A percentile compares a stretch with the other conserved stretches of the same genome.
Evolutionary conservation across 1,140 invertebrate genomes (phyloP).

Genomic region (Eriosoma lanigerum): DNA sequence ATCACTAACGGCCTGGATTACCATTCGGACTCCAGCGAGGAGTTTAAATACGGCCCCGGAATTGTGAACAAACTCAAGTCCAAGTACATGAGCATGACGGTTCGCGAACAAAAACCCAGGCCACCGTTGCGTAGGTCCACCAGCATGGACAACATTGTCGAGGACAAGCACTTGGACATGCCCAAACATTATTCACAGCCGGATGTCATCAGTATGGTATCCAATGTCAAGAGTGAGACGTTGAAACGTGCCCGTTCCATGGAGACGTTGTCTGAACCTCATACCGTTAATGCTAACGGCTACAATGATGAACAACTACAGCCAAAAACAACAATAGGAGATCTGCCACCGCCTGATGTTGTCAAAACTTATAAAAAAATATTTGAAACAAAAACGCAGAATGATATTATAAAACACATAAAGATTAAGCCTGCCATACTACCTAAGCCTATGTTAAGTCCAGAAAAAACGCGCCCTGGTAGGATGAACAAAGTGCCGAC

Average conservation of each 20-base stretch:
- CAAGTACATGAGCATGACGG: slow-evolving; percentile 78
- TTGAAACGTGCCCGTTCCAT: slow-evolving; percentile 83
- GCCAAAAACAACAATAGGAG: slow-evolving; percentile 66
- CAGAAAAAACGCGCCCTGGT: slow-evolving; percentile 12
- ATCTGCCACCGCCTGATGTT: slow-evolving; percentile 80
- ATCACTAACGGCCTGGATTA: slow-evolving; percentile 58
- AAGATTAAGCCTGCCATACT: slow-evolving; percentile 49
- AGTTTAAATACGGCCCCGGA: slow-evolving; percentile 85
- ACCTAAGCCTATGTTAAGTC: slow-evolving; percentile 36
- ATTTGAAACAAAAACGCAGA: slow-evolving; percentile 65
- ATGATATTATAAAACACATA: slow-evolving; percentile 14
- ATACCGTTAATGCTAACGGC: slow-evolving; percentile 54
- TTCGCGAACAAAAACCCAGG: slow-evolving; percentile 62
- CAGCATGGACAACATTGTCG: slow-evolving; percentile 80
- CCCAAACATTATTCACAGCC: slow-evolving; percentile 10
- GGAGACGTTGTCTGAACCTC: slow-evolving; percentile 72
- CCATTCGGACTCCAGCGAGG: slow-evolving; percentile 68
- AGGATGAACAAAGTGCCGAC: slow-evolving; percentile 24
- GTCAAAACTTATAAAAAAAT: slow-evolving; percentile 80
- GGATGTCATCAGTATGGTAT: slow-evolving; percentile 18
- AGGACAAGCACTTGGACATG: slow-evolving; percentile 61
- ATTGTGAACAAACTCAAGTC: slow-evolving; percentile 84
- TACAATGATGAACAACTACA: slow-evolving; percentile 50
- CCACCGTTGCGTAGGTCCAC: slow-evolving; percentile 67
- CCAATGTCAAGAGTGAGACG: slow-evolving; percentile 27